Percentiles rank a stretch among this genome's conserved stretches.
Evolutionary conservation across 2,113 vertebrate species (phyloP).

Genomic region (Microcebus lehilahytsara): DNA sequence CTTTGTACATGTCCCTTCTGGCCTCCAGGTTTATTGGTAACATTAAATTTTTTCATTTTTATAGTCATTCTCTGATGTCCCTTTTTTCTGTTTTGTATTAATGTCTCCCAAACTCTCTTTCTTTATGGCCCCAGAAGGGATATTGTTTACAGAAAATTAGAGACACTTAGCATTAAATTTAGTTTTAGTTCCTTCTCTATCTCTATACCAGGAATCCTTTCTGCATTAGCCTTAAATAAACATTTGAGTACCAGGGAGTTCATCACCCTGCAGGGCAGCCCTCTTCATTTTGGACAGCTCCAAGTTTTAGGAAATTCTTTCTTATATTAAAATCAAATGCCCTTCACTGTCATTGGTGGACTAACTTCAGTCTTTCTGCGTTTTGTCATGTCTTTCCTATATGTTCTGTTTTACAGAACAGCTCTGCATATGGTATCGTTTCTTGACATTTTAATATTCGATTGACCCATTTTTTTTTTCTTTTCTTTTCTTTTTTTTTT

Average conservation of each 20-base stretch:
- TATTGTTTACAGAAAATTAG: background rate
- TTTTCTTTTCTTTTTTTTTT: too few relatives aligned
- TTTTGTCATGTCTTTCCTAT: background rate
- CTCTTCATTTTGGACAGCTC: background rate
- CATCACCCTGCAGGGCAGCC: background rate
- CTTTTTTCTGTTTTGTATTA: slow-evolving; percentile 9
- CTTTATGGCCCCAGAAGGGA: background rate
- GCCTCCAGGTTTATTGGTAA: background rate
- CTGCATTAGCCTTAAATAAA: background rate
- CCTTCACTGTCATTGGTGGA: background rate
- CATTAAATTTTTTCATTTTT: background rate
- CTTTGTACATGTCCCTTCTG: background rate
- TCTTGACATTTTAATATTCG: background rate
- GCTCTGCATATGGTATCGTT: background rate
- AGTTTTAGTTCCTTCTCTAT: background rate
- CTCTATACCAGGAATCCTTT: background rate
- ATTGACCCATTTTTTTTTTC: background rate
- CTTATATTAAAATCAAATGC: background rate
- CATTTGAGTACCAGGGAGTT: background rate
- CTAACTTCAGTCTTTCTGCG: background rate
- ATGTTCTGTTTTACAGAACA: background rate
- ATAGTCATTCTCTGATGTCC: background rate
- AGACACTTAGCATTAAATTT: background rate
- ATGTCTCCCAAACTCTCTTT: background rate
- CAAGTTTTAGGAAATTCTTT: background rate